Evolutionary conservation across 30 jellyfish, hydroid and myxozoan genomes (phyloP), one percentile per base, ranked within the genome.

Genomic region (Cassiopea andromeda): DNA sequence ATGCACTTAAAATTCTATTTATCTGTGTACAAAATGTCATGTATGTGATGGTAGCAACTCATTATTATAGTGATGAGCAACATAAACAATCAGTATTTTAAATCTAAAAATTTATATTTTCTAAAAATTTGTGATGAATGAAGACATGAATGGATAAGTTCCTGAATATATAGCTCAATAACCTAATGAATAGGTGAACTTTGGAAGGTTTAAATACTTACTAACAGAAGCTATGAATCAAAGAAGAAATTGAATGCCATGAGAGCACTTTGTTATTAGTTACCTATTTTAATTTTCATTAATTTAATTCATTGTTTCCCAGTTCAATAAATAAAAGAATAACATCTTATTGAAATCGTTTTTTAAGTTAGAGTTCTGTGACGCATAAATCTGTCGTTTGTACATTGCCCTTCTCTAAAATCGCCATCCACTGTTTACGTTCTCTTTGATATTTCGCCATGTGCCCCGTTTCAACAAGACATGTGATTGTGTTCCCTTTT

Each of bases 391-490:
- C 98, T 5, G 98, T 93, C 16, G 97, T 81, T 82, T 61, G 61
- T 15, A 88, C 93, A 5, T 60, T 78, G 44, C 69, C 93, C 59
- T 61, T 89, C 67, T 88, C 93, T 2, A 89, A 85, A 8, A 87
- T 76, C 50, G 84, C 67, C 85, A 78, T 73, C 96, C 96, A 89
- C 14, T 77, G 90, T 82, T 83, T 83, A 17, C 93, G 58, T 66
- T 93, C 95, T 59, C 98, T 77, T n/a, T 84, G 79, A 69, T 81
- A 78, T 54, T 87, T 84, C 15, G 98, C 98, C 85, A 89, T 69
- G 75, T 88, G 93, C 7, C 98, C 98, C 17, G 98, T 93, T 71
- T 93, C 98, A 27, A 93, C 90, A 79, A 88, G 73, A 90, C 95
- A 85, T 8, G 87, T 69, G 12, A 89, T 85, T 44, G 90, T 49